These are phyloP conservation scores for Oplegnathus fasciatus DNA, from an alignment of 2,113 vertebrate species.

Conservation along the genomic window DNA sequence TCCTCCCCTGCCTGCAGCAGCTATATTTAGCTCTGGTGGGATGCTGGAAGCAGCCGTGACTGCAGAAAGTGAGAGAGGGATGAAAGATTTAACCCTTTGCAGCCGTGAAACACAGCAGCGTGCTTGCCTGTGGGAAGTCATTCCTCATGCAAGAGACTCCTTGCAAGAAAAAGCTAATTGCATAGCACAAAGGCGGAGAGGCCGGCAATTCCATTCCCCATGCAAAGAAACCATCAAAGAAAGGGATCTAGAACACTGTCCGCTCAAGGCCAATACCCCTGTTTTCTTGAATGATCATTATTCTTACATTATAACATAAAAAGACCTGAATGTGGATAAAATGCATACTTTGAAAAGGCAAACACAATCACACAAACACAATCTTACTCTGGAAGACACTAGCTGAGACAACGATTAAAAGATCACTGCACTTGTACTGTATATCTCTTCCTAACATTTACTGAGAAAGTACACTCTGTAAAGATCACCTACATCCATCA, in stretches of 20 bases:
- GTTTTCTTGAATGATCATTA: slow-evolving; percentile 23
- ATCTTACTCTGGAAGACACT: neutral
- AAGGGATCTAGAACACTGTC: slow-evolving; percentile 19
- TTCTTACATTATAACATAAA: slow-evolving; percentile 15
- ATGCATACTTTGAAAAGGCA: neutral
- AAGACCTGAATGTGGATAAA: neutral
- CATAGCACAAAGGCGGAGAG: neutral
- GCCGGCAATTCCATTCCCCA: neutral
- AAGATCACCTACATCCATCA: neutral
- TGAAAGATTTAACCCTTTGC: slow-evolving; percentile 68
- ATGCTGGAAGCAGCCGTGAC: slow-evolving; percentile 68
- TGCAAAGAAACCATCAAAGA: slow-evolving; percentile 22
- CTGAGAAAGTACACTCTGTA: neutral
- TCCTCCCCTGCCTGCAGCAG: slow-evolving; percentile 69
- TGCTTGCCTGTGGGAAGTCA: neutral
- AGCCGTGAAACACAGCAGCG: slow-evolving; percentile 17
- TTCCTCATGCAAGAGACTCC: slow-evolving; percentile 13
- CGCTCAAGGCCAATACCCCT: neutral
- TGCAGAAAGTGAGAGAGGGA: slow-evolving; percentile 66
- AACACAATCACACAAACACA: neutral
- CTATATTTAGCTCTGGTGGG: slow-evolving; percentile 81
- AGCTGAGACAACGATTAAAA: neutral
- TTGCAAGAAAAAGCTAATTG: neutral
- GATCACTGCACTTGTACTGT: neutral
- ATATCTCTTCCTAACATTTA: slow-evolving; percentile 4